Evolutionary conservation across 2,888 invertebrate species (phyloP).

Genomic region (Yponomeuta sedellus): DNA sequence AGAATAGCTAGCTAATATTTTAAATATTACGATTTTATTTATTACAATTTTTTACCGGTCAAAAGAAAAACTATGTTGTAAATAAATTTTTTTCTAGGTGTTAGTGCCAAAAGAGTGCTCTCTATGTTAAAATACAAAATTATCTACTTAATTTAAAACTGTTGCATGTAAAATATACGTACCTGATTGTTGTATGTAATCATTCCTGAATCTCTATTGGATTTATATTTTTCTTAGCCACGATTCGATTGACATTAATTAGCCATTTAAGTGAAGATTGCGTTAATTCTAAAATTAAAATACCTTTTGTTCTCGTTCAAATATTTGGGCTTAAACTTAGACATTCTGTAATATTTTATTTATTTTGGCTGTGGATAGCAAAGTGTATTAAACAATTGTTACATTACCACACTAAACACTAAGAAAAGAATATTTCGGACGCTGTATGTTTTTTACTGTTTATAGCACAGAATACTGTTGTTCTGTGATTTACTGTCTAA

Average conservation of each 20-base stretch:
- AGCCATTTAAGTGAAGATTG: too few relatives aligned
- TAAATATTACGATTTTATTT: too few relatives aligned
- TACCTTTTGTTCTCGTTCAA: too few relatives aligned
- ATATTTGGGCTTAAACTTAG: background rate
- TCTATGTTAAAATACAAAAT: slow-evolving; percentile 9
- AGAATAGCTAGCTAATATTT: background rate
- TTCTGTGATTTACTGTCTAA: background rate
- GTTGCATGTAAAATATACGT: slow-evolving; percentile 19
- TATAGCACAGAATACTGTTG: slow-evolving; percentile 2
- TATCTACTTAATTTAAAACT: slow-evolving; percentile 11
- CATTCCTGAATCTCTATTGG: slow-evolving; percentile 19
- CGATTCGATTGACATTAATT: too few relatives aligned
- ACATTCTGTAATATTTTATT: slow-evolving; percentile 20
- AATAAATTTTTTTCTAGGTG: slow-evolving; percentile 23
- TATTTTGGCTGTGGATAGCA: slow-evolving; percentile 26
- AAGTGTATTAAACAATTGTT: slow-evolving; percentile 32
- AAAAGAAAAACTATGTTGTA: background rate
- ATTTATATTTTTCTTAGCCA: slow-evolving; percentile 11
- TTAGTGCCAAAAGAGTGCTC: slow-evolving; percentile 36
- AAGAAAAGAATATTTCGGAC: slow-evolving; percentile 17
- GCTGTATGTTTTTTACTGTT: slow-evolving; percentile 11
- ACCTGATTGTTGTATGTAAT: slow-evolving; percentile 22
- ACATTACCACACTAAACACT: slow-evolving; percentile 26
- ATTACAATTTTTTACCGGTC: background rate
- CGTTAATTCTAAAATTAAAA: too few relatives aligned